phyloP scores from a whole-genome alignment of 2,797 vertebrate species.

The Natrix natrix region DNA sequence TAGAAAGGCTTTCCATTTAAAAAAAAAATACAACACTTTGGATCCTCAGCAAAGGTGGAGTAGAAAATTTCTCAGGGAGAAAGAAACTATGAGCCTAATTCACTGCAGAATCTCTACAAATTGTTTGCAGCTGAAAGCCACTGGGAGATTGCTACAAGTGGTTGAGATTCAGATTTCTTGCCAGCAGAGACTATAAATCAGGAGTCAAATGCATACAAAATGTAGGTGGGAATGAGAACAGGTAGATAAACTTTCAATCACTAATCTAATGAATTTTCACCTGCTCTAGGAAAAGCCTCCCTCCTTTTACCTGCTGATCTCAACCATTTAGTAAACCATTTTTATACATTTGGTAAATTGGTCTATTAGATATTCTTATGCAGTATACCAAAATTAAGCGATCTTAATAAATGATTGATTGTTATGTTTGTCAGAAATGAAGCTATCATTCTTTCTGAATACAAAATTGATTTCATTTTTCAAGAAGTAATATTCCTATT shows the following conservation, averaged over 20 bases:
- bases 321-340: neutral
- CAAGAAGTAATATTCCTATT: conserved; percentile 15
- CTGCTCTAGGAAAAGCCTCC: neutral
- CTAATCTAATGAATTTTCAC: neutral
- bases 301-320: neutral
- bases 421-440: no score
- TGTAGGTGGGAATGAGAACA: neutral
- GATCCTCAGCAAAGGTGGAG: neutral
- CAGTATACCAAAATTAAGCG: neutral
- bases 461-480: conserved; percentile 6
- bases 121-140: conserved; percentile 48
- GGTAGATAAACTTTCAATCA: neutral
- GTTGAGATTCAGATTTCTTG: neutral
- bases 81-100: neutral
- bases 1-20: neutral
- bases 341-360: neutral
- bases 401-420: neutral
- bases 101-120: conserved; percentile 25
- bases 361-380: neutral
- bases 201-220: neutral
- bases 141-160: neutral
- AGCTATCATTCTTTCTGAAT: conserved; percentile 3
- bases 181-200: neutral
- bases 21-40: neutral
- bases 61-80: neutral